A percentile compares a stretch with the other conserved stretches of the same genome.
These are phyloP conservation scores for Copidosoma aretas DNA, from an alignment of 2,888 invertebrate species.

Conservation along the genomic window DNA sequence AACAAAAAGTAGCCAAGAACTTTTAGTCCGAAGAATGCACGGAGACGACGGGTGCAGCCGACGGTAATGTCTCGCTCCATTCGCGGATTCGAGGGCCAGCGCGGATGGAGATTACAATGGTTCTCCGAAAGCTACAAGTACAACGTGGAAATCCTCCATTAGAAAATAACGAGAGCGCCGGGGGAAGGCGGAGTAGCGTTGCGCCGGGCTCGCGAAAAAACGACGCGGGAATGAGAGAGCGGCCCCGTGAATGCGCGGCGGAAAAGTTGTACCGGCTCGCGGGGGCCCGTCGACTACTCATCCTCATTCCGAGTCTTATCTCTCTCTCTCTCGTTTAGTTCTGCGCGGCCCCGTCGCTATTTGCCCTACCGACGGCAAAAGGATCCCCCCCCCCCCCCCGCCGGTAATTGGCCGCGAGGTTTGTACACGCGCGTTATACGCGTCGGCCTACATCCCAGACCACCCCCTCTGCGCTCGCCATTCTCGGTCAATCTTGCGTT, in stretches of 20 bases:
- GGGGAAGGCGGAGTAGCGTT: slow-evolving; percentile 11
- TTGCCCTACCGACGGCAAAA: neutral
- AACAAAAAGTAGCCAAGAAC: too few relatives aligned
- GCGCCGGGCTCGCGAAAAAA: slow-evolving; percentile 16
- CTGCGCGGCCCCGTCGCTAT: slow-evolving; percentile 4
- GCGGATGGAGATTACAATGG: slow-evolving; percentile 28
- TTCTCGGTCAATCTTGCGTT: too few relatives aligned
- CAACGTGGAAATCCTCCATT: slow-evolving; percentile 33
- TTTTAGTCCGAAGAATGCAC: too few relatives aligned
- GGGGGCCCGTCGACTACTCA: slow-evolving; percentile 33
- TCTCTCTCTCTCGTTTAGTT: slow-evolving; percentile 10
- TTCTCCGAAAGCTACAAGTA: slow-evolving; percentile 7
- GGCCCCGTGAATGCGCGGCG: slow-evolving; percentile 15
- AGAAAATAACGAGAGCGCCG: slow-evolving; percentile 38
- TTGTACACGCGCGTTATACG: neutral
- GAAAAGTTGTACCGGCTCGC: slow-evolving; percentile 14
- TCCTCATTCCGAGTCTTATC: slow-evolving; percentile 40
- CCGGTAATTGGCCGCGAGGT: slow-evolving; percentile 1
- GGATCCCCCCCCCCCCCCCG: too few relatives aligned
- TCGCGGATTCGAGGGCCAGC: slow-evolving; percentile 34
- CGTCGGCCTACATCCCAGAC: neutral
- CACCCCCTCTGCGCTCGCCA: neutral
- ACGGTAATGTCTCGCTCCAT: slow-evolving; percentile 31
- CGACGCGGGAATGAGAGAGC: neutral
- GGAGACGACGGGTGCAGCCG: neutral